Evolutionary conservation across 2,113 vertebrate species (phyloP).

Genomic region (Cephalopholis sonnerati): DNA sequence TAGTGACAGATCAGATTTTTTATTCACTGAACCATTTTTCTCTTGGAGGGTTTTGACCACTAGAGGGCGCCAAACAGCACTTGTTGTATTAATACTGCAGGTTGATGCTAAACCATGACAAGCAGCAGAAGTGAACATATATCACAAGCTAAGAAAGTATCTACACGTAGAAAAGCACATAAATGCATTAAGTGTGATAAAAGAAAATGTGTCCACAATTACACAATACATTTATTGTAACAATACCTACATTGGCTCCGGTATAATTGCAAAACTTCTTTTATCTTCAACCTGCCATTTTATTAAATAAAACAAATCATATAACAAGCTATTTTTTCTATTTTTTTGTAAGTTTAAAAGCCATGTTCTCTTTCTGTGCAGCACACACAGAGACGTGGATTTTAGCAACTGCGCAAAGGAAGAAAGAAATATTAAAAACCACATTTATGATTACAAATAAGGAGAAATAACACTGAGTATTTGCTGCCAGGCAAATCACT

Average conservation of each 20-base stretch:
- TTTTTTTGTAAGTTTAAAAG: not conserved
- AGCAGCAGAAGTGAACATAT: not conserved
- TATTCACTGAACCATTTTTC: too few relatives aligned
- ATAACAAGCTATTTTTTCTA: not conserved
- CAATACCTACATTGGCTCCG: not conserved
- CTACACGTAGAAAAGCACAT: not conserved
- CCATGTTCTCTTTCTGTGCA: slow-evolving; percentile 1
- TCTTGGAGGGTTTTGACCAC: not conserved
- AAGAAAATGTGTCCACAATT: not conserved
- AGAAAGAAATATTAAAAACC: not conserved
- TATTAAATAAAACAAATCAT: not conserved
- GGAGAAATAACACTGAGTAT: not conserved
- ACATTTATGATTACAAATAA: not conserved
- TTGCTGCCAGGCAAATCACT: slow-evolving; percentile 9
- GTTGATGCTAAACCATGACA: not conserved
- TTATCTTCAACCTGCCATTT: not conserved
- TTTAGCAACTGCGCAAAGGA: slow-evolving; percentile 3
- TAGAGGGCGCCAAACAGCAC: not conserved
- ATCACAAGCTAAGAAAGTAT: not conserved
- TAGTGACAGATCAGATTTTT: not conserved
- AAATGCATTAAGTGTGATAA: not conserved
- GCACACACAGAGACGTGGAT: not conserved
- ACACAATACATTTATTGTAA: slow-evolving; percentile 16
- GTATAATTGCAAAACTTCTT: not conserved
- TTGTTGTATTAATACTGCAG: not conserved